Base-by-base conservation (phyloP, 1,140 invertebrate species). In the Coelopa frigida region DNA sequence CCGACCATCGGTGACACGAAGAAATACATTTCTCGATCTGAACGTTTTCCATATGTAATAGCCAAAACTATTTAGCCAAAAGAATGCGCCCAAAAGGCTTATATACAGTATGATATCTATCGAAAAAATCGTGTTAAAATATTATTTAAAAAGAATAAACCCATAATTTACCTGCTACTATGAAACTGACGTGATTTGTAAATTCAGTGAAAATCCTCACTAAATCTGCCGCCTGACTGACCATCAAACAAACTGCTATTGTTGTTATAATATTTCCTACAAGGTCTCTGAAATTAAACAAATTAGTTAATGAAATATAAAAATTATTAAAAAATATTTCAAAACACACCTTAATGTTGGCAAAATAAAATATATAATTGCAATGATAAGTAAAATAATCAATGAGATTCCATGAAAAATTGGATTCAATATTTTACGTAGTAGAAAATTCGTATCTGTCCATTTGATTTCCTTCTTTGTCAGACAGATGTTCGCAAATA, bases 31-130 rank as follows among this genome's bases (percentile, higher is more conserved):
- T 21, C 84, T 72, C 17, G 86, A 88, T 43, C 84, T 84, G 54
- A 89, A 89, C 1, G 84, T 88, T 63, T 83, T 87, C 86, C 86
- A 89, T 33, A 89, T 84, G 59, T 88, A 89, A 64, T 85, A 89
- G 32, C 85, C 85, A 42, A 87, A 76, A 54, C 84, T 84, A 54
- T 85, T 88, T 0, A 90, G 69, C 87, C 87, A 90, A 54, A 89
- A 87, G 69, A 88, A 89, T 22, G 85, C 82, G 11, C 79, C 84
- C 29, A 89, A 57, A 33, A 87, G 65, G 51, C 82, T 84, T 17
- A 85, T 73, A 54, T 85, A 87, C 42, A 84, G 72, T 41, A 86
- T 75, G 2, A 78, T 78, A 74, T 89, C 87, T 84, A 72, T 10
- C 21, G 11, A 37, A 38, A 23, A 37, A 29, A n/a, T 22, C 22